phyloP scores from a whole-genome alignment of 2,888 invertebrate genomes.

The Heliconius sara region DNA sequence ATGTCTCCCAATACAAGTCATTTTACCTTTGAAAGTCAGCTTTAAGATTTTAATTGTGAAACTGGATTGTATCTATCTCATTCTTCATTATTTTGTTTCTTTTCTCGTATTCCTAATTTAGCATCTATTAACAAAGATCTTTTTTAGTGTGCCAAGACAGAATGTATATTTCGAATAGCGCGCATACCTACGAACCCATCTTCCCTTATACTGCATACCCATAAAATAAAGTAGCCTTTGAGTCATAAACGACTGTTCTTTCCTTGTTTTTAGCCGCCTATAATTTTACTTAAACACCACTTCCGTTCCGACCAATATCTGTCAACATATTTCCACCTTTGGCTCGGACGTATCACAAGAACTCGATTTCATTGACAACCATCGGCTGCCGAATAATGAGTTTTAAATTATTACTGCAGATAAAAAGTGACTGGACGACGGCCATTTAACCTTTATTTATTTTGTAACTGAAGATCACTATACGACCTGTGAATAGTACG shows the following conservation, averaged over 20 bases:
- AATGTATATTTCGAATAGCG: constrained; percentile 19
- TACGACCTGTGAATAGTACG: constrained; percentile 51
- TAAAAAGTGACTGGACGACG: constrained; percentile 75
- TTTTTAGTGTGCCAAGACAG: not conserved
- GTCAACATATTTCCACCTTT: constrained; percentile 82
- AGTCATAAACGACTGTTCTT: constrained; percentile 68
- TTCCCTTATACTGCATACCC: constrained; percentile 50
- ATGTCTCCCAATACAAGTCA: constrained; percentile 69
- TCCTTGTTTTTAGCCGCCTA: constrained; percentile 77
- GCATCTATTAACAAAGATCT: constrained; percentile 2
- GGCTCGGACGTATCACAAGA: constrained; percentile 80
- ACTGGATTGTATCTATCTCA: constrained; percentile 37
- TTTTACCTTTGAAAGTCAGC: constrained; percentile 58
- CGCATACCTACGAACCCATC: constrained; percentile 44
- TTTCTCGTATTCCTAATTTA: constrained; percentile 1
- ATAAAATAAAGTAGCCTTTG: constrained; percentile 64
- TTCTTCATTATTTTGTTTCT: constrained; percentile 2
- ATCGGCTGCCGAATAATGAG: constrained; percentile 79
- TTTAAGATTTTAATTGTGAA: constrained; percentile 45
- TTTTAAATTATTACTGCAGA: constrained; percentile 82
- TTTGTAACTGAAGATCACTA: constrained; percentile 65
- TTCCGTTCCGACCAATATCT: constrained; percentile 82
- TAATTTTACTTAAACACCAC: constrained; percentile 80
- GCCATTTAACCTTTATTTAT: constrained; percentile 75
- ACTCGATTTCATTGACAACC: constrained; percentile 82